These are phyloP conservation scores for Phaetusa simplex DNA, from an alignment of 2,113 vertebrate species.

Conservation along the genomic window DNA sequence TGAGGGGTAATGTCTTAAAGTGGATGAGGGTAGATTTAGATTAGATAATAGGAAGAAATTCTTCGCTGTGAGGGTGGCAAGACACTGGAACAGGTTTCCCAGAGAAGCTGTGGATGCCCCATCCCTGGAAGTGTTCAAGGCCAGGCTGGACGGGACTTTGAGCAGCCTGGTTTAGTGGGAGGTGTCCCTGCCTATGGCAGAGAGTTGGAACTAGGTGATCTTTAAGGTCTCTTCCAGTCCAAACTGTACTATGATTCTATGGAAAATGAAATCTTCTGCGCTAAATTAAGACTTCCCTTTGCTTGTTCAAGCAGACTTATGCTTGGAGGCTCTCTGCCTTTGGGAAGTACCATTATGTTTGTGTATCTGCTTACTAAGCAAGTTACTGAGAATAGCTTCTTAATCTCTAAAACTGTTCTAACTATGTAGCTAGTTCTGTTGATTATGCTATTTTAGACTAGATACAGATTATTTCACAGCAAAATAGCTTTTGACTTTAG, in stretches of 20 bases:
- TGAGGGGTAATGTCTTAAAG: background rate
- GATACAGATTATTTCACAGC: background rate
- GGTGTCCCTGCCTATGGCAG: background rate
- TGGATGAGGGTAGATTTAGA: background rate
- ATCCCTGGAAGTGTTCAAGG: background rate
- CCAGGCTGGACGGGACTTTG: background rate
- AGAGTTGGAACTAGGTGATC: background rate
- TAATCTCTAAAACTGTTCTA: background rate
- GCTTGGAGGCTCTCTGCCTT: background rate
- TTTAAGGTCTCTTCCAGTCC: background rate
- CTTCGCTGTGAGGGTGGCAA: background rate
- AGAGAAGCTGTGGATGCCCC: background rate
- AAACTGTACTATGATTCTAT: background rate
- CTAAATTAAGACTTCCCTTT: background rate
- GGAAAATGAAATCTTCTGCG: background rate
- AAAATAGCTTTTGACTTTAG: background rate
- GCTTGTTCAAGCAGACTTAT: rapidly evolving
- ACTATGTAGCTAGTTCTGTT: background rate
- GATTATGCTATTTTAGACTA: background rate
- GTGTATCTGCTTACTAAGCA: rapidly evolving
- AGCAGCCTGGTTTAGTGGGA: background rate
- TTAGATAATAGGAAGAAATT: background rate
- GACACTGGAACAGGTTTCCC: background rate
- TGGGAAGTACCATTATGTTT: background rate
- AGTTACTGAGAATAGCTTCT: background rate